Conservation (phyloP, 2,113 vertebrate genomes). For the Hyperopisus bebe region DNA sequence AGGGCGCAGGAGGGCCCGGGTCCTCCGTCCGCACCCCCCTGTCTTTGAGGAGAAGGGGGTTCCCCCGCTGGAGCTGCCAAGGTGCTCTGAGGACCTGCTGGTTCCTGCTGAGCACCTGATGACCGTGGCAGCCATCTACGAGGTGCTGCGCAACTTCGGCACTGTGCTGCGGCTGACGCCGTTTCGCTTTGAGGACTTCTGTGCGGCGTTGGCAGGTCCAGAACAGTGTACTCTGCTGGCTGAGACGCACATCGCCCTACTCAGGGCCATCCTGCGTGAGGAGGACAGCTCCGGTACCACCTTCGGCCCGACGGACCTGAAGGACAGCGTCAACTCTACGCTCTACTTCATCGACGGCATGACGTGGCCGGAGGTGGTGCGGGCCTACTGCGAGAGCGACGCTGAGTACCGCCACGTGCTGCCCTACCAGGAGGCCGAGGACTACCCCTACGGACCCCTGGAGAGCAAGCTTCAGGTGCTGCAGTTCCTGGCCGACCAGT, state of each 20-base stretch:
- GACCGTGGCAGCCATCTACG: slow-evolving; percentile 84
- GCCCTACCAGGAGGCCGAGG: slow-evolving; percentile 80
- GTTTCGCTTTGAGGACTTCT: slow-evolving; percentile 98
- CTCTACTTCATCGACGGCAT: slow-evolving; percentile 96
- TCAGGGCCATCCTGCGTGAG: slow-evolving; percentile 91
- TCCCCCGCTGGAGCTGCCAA: slow-evolving; percentile 79
- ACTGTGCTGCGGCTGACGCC: slow-evolving; percentile 88
- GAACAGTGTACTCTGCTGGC: slow-evolving; percentile 96
- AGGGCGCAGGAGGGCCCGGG: slow-evolving; percentile 78
- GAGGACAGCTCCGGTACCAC: slow-evolving; percentile 96
- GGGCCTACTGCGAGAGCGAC: slow-evolving; percentile 94
- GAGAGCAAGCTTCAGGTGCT: slow-evolving; percentile 90
- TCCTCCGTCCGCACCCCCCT: slow-evolving; percentile 83
- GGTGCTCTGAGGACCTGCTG: slow-evolving; percentile 90
- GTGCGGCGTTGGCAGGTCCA: slow-evolving; percentile 84
- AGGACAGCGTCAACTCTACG: slow-evolving; percentile 95
- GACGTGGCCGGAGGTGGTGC: slow-evolving; percentile 95
- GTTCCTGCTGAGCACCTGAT: slow-evolving; percentile 86
- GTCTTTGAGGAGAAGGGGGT: slow-evolving; percentile 83
- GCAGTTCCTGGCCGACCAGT: slow-evolving; percentile 95
- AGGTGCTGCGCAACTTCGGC: slow-evolving; percentile 93
- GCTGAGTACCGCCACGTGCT: slow-evolving; percentile 86
- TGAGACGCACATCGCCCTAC: slow-evolving; percentile 84
- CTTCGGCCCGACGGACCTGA: slow-evolving; percentile 94
- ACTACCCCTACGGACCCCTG: slow-evolving; percentile 87